phyloP scores from a whole-genome alignment of 2,888 invertebrate species.

The Rhingia campestris region DNA sequence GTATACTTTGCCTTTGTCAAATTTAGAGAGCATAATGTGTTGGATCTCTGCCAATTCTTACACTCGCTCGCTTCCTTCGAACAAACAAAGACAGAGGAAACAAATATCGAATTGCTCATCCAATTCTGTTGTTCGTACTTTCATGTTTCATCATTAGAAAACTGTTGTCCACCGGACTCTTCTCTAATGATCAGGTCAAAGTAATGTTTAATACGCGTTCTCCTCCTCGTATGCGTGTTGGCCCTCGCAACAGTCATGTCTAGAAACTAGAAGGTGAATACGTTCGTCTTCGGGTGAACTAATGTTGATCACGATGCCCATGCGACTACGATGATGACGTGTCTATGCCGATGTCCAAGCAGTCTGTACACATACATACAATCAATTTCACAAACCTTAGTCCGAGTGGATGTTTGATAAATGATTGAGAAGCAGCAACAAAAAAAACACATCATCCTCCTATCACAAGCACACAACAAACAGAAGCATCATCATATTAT shows the following conservation, averaged over 20 bases:
- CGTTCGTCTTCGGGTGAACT: conserved; percentile 32
- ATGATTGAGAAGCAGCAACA: conserved; percentile 38
- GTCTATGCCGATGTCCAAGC: conserved; percentile 34
- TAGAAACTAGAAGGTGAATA: conserved; percentile 17
- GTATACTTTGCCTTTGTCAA: conserved; percentile 27
- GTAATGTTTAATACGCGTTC: conserved; percentile 1
- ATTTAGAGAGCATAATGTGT: conserved; percentile 4
- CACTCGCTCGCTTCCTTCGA: conserved; percentile 7
- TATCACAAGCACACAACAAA: conserved; percentile 34
- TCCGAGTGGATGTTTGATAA: conserved; percentile 48
- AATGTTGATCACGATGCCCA: conserved; percentile 41
- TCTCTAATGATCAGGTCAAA: conserved; percentile 12
- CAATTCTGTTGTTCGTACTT: neutral
- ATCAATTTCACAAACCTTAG: conserved; percentile 33
- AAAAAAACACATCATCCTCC: conserved; percentile 18
- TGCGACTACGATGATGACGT: conserved; percentile 26
- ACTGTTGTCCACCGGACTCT: conserved; percentile 15
- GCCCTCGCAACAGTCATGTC: conserved; percentile 19
- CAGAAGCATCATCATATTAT: conserved; percentile 33
- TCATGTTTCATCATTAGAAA: neutral
- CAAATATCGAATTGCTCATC: conserved; percentile 11
- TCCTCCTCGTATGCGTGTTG: conserved; percentile 28
- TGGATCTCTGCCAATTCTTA: conserved; percentile 30
- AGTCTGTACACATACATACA: conserved; percentile 2
- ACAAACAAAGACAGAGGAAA: conserved; percentile 1